Percentiles rank a stretch among this genome's conserved stretches.
These are phyloP conservation scores for Butorides virescens DNA, from an alignment of 2,113 vertebrate species.

Conservation along the genomic window DNA sequence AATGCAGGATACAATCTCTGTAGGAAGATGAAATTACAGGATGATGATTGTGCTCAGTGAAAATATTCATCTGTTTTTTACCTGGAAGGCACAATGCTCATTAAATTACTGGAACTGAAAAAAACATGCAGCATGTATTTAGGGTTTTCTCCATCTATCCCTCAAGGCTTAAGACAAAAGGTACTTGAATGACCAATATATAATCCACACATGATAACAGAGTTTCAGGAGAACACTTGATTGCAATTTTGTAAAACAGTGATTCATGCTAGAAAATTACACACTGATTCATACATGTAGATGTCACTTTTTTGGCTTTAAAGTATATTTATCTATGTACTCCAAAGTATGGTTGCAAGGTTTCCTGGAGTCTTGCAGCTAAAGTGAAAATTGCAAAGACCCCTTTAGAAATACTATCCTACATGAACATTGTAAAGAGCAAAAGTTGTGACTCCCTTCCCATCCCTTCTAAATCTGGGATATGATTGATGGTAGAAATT, in stretches of 20 bases:
- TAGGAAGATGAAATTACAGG: constrained; percentile 17
- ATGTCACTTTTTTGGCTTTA: not conserved
- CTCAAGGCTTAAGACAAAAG: not conserved
- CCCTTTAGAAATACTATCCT: not conserved
- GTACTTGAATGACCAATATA: not conserved
- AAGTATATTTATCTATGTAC: not conserved
- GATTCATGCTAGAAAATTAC: constrained; percentile 45
- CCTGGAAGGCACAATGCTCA: not conserved
- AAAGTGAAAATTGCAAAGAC: not conserved
- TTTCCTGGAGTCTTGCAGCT: not conserved
- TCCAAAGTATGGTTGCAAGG: not conserved
- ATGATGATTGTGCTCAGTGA: not conserved
- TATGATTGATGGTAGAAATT: constrained; percentile 9
- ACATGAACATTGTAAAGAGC: not conserved
- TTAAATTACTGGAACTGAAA: not conserved
- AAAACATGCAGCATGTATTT: not conserved
- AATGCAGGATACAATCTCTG: constrained; percentile 31
- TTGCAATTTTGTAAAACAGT: constrained; percentile 13
- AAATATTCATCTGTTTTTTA: not conserved
- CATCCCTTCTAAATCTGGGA: not conserved
- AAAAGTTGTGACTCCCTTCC: not conserved
- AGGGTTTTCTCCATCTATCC: not conserved
- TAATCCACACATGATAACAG: not conserved
- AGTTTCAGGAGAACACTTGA: constrained; percentile 20
- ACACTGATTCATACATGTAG: constrained; percentile 7